Conservation (phyloP, 2,797 vertebrate species). For the Acanthiza pusilla region DNA sequence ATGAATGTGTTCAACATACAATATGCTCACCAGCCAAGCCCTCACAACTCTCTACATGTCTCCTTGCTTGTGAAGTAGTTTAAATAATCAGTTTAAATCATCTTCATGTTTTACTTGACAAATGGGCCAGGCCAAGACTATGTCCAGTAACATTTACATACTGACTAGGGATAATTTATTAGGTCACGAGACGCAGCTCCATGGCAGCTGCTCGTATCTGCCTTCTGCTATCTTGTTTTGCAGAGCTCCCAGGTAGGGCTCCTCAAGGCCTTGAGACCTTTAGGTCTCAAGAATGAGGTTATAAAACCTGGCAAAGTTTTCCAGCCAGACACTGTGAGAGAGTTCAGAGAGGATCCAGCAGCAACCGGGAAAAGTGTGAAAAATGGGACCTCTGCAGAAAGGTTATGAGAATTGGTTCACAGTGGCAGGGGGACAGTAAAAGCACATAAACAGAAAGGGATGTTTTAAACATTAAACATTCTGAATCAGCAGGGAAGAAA, state of each 20-base stretch:
- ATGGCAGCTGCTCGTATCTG: neutral
- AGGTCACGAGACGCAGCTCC: neutral
- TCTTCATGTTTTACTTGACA: neutral
- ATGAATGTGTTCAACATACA: neutral
- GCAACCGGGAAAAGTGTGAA: slow-evolving; percentile 26
- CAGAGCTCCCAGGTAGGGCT: neutral
- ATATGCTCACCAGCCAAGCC: neutral
- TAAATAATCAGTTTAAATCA: neutral
- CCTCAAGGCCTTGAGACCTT: neutral
- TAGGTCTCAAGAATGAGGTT: neutral
- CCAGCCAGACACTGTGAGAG: neutral
- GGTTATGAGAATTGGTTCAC: neutral
- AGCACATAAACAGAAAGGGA: slow-evolving; percentile 14
- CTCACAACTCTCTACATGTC: neutral
- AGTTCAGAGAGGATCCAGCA: neutral
- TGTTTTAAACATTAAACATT: slow-evolving; percentile 23
- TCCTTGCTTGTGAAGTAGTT: neutral
- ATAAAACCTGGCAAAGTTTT: neutral
- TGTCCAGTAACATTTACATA: neutral
- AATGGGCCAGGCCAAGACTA: neutral
- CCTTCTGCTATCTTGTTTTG: neutral
- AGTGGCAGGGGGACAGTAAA: neutral
- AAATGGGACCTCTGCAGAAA: slow-evolving; percentile 4
- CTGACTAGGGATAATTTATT: neutral
- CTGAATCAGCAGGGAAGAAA: slow-evolving; percentile 19